phyloP scores from a whole-genome alignment of 2,888 invertebrate species.

The Cecidostiba fungosa region DNA sequence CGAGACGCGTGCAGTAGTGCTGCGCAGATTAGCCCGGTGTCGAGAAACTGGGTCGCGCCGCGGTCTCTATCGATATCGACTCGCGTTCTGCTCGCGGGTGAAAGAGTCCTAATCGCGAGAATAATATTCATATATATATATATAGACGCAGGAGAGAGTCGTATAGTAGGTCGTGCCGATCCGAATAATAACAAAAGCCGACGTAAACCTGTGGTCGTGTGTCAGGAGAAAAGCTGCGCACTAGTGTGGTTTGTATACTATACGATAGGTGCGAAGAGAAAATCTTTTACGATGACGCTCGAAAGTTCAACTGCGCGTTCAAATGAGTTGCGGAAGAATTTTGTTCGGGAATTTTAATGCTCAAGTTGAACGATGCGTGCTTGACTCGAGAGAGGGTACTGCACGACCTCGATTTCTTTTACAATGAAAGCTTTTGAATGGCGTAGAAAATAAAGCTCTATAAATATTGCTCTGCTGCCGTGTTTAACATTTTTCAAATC shows the following conservation, averaged over 20 bases:
- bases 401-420: neutral
- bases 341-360: neutral
- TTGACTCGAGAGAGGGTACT: neutral
- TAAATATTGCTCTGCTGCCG: neutral
- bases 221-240: neutral
- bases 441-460: neutral
- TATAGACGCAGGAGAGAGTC: neutral
- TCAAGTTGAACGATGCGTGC: neutral
- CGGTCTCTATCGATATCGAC: neutral
- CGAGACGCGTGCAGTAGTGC: neutral
- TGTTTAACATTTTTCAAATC: neutral
- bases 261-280: neutral
- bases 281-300: neutral
- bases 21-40: slow-evolving; percentile 16
- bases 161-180: too few relatives aligned
- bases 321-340: neutral
- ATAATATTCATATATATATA: neutral
- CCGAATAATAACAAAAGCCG: too few relatives aligned
- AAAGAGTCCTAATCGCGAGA: slow-evolving; percentile 10
- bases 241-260: neutral
- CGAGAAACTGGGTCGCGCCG: neutral
- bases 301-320: neutral
- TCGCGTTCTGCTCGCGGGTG: neutral
- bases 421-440: neutral
- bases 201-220: too few relatives aligned